Conservation (phyloP, 2,113 vertebrate genomes). For the Dipodomys merriami region DNA sequence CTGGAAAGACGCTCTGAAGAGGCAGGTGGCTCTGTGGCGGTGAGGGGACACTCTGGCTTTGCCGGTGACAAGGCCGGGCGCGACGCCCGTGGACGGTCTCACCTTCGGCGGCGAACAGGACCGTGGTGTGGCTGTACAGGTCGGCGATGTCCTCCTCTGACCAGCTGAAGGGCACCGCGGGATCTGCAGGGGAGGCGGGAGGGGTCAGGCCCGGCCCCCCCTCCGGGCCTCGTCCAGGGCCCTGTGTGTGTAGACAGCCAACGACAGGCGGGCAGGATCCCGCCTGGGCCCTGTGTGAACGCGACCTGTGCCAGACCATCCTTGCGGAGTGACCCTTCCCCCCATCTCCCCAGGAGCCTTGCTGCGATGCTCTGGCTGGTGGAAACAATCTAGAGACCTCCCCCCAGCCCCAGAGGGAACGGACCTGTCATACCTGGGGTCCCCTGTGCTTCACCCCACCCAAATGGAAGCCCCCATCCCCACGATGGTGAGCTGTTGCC, state of each 20-base stretch:
- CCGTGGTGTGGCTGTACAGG: constrained; percentile 87
- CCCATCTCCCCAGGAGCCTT: neutral
- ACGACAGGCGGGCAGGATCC: neutral
- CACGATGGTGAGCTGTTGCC: neutral
- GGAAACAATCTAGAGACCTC: neutral
- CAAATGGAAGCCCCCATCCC: too few species aligned
- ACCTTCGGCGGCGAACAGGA: constrained; percentile 96
- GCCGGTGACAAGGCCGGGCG: neutral
- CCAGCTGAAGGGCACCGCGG: constrained; percentile 90
- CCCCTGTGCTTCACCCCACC: too few species aligned
- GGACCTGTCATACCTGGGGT: too few species aligned
- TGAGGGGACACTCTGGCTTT: fast-evolving
- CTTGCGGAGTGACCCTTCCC: neutral
- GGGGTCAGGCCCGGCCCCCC: neutral
- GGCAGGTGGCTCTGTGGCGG: neutral
- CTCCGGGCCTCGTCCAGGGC: too few species aligned
- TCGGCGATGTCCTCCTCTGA: constrained; percentile 92
- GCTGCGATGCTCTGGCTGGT: neutral
- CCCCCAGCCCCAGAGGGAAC: neutral
- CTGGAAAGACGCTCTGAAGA: neutral
- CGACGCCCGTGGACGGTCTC: neutral
- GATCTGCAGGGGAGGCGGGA: constrained; percentile 80
- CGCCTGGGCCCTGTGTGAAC: neutral
- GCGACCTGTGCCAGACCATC: fast-evolving
- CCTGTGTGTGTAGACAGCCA: too few species aligned